These are phyloP conservation scores for Drosophila arawakana DNA, from an alignment of 1,140 invertebrate species.

Conservation along the genomic window DNA sequence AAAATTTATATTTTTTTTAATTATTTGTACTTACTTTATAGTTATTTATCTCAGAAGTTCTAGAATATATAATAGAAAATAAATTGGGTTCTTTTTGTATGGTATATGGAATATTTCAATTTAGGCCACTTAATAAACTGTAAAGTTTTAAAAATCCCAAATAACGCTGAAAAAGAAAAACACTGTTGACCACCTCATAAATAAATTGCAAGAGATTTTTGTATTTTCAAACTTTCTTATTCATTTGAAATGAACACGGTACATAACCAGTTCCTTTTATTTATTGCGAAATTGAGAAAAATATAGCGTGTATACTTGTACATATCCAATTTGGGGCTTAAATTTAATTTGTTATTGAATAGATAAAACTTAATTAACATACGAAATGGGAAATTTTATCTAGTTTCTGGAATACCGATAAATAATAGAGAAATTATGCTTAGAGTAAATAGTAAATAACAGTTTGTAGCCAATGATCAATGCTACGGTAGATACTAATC, in stretches of 20 bases:
- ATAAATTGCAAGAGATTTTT: not conserved
- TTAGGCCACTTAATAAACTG: too few species aligned
- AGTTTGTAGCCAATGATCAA: conserved; percentile 66
- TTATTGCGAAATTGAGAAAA: conserved; percentile 4
- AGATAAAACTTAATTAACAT: conserved; percentile 10
- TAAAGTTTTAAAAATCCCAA: too few species aligned
- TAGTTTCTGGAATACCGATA: conserved; percentile 1
- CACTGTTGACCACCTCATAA: not conserved
- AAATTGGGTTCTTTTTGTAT: too few species aligned
- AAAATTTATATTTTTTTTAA: too few species aligned
- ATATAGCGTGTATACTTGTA: not conserved
- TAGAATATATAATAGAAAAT: too few species aligned
- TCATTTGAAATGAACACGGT: not conserved
- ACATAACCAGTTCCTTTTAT: not conserved
- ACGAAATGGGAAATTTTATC: conserved; percentile 19
- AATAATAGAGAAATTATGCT: not conserved
- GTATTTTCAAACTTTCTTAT: not conserved
- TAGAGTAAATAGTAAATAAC: conserved; percentile 65
- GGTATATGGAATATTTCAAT: too few species aligned
- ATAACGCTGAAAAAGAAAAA: too few species aligned
- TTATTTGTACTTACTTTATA: too few species aligned
- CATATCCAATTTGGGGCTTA: not conserved
- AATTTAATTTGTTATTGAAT: not conserved
- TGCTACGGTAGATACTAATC: conserved; percentile 53
- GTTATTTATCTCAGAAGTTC: too few species aligned